These are phyloP conservation scores for Chloroceryle aenea DNA, from an alignment of 2,113 vertebrate species.

Conservation along the genomic window DNA sequence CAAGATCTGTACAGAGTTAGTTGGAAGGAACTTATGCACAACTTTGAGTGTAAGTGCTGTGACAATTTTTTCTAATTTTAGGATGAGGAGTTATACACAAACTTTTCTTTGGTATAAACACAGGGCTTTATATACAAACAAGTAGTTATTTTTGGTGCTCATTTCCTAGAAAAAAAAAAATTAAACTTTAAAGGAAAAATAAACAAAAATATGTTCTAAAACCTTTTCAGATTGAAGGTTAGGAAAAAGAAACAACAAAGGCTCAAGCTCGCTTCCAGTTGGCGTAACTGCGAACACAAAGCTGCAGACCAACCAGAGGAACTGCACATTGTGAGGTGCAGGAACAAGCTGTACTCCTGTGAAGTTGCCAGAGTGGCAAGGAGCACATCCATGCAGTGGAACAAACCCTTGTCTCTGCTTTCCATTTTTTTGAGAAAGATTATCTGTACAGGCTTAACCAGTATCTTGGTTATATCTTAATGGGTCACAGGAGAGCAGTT, in stretches of 20 bases:
- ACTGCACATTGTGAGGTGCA: neutral
- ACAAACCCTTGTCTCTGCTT: neutral
- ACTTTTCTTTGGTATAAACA: constrained; percentile 6
- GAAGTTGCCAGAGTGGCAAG: neutral
- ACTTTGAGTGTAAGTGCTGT: neutral
- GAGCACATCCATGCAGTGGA: neutral
- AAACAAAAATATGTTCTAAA: constrained; percentile 10
- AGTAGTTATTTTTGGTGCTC: neutral
- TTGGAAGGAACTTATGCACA: neutral
- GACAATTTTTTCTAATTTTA: neutral
- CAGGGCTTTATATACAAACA: constrained; percentile 15
- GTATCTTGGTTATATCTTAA: neutral
- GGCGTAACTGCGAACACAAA: neutral
- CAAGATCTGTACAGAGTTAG: neutral
- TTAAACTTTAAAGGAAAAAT: constrained; percentile 4
- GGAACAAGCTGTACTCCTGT: neutral
- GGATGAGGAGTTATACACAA: neutral
- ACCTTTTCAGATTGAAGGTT: neutral
- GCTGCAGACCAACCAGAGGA: neutral
- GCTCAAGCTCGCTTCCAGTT: neutral
- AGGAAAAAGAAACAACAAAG: neutral
- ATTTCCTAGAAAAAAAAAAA: constrained; percentile 23
- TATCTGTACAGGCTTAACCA: neutral
- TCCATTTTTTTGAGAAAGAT: neutral
- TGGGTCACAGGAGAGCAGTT: neutral